phyloP scores from a whole-genome alignment of 2,797 vertebrate species.

The Tenualosa ilisha region DNA sequence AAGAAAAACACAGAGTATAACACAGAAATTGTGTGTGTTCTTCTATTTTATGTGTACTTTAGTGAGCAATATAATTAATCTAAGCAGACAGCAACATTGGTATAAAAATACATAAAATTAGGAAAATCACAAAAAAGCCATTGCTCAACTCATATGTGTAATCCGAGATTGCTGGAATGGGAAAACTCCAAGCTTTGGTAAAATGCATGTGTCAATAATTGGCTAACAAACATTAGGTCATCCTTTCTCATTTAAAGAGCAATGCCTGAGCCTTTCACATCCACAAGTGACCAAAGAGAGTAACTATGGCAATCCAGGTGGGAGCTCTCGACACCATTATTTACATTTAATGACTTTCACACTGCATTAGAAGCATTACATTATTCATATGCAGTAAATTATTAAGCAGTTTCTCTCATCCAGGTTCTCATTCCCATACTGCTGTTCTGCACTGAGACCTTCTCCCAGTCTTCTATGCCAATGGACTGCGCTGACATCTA shows the following conservation, averaged over 20 bases:
- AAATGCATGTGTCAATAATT: background rate
- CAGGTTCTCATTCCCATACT: conserved; percentile 24
- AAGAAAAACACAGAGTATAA: too few species aligned
- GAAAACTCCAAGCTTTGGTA: background rate
- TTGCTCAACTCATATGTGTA: background rate
- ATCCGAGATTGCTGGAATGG: background rate
- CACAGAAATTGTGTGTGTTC: too few species aligned
- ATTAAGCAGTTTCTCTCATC: background rate
- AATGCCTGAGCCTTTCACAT: background rate
- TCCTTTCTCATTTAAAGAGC: background rate
- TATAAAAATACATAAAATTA: background rate
- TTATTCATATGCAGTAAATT: background rate
- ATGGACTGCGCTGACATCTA: background rate
- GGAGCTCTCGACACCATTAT: background rate
- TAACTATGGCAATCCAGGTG: conserved; percentile 2
- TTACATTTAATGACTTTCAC: background rate
- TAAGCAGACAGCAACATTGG: background rate
- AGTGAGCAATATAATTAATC: background rate
- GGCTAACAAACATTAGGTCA: background rate
- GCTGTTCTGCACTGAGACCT: background rate
- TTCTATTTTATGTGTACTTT: background rate
- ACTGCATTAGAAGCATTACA: background rate
- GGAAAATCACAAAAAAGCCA: background rate
- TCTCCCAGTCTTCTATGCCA: background rate
- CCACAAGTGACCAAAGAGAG: background rate